These are phyloP conservation scores for Drosophila paranaensis DNA, from an alignment of 2,888 invertebrate species.

Conservation along the genomic window DNA sequence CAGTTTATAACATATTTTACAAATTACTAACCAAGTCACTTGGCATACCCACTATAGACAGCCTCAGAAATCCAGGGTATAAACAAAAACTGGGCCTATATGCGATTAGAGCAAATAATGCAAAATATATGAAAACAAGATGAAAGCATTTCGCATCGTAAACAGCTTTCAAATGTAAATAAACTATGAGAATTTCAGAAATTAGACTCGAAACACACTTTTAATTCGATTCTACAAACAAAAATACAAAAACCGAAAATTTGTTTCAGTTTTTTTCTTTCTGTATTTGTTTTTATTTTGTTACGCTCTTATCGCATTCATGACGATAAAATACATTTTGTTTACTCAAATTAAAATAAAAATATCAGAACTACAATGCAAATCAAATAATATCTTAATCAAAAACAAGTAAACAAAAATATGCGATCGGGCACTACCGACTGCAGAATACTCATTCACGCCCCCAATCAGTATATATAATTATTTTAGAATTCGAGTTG, in stretches of 20 bases:
- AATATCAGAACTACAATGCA: conserved; percentile 7
- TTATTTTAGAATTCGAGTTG: too few relatives aligned
- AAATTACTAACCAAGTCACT: neutral
- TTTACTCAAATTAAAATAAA: conserved; percentile 15
- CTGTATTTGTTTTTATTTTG: conserved; percentile 3
- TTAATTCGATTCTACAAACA: neutral
- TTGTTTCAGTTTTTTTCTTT: neutral
- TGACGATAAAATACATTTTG: conserved; percentile 21
- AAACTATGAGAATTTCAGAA: conserved; percentile 28
- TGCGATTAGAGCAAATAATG: conserved; percentile 1
- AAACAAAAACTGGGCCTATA: conserved; percentile 13
- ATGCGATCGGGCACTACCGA: too few relatives aligned
- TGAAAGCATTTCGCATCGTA: conserved; percentile 32
- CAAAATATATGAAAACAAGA: conserved; percentile 31
- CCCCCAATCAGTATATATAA: too few relatives aligned
- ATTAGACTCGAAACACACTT: conserved; percentile 12
- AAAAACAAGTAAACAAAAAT: neutral
- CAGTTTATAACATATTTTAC: neutral
- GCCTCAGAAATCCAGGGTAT: neutral
- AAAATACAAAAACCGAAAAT: neutral
- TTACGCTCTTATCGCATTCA: conserved; percentile 23
- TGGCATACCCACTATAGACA: neutral
- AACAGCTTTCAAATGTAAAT: conserved; percentile 45
- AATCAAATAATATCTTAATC: conserved; percentile 15
- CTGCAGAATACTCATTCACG: too few relatives aligned